Percentiles rank a stretch among this genome's conserved stretches.
These are phyloP conservation scores for Potorous gilbertii DNA, from an alignment of 2,797 vertebrate species.

Conservation along the genomic window DNA sequence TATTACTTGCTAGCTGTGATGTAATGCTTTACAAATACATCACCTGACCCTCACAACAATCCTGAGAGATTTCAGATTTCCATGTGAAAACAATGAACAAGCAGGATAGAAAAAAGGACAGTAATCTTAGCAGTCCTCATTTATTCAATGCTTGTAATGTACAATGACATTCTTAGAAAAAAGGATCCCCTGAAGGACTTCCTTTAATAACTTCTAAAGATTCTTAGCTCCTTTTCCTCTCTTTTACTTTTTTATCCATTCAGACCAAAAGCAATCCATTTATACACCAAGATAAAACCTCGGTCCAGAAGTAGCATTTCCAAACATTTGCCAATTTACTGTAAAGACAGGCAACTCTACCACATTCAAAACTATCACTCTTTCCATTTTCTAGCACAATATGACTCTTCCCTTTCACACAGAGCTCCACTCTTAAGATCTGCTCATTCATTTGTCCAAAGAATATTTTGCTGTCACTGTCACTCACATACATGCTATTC, in stretches of 20 bases:
- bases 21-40: neutral
- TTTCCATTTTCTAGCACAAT: neutral
- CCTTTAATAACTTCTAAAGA: neutral
- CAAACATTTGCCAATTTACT: neutral
- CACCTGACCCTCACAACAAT: neutral
- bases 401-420: neutral
- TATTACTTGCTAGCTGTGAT: neutral
- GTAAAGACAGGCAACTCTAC: neutral
- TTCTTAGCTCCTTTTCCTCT: neutral
- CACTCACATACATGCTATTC: neutral
- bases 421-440: neutral
- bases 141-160: neutral
- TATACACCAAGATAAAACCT: neutral
- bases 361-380: neutral
- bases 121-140: neutral
- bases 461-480: neutral
- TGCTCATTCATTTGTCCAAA: neutral
- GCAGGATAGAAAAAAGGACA: neutral
- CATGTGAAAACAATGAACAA: no score
- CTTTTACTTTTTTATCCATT: neutral
- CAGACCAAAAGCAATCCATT: neutral
- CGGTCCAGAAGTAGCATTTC: neutral
- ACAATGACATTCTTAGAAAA: neutral
- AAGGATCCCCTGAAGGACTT: neutral
- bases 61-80: neutral